These are phyloP conservation scores for Melospiza melodia DNA, from an alignment of 2,113 vertebrate species.

Conservation along the genomic window DNA sequence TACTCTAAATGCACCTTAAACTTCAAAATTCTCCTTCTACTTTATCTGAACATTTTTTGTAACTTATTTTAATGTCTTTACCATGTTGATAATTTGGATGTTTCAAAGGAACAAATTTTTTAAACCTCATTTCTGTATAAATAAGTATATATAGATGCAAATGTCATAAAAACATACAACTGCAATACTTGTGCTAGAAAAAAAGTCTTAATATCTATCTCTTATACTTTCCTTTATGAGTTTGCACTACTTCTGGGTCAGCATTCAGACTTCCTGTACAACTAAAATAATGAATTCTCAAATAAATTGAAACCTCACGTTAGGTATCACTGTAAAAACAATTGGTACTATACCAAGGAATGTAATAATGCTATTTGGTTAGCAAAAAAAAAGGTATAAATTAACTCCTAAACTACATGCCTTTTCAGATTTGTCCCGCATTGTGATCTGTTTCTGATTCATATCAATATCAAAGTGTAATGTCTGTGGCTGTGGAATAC, in stretches of 20 bases:
- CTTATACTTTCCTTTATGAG: neutral
- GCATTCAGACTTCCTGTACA: neutral
- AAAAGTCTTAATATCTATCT: neutral
- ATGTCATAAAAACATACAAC: neutral
- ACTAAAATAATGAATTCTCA: neutral
- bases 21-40: neutral
- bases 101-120: neutral
- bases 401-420: constrained; percentile 1
- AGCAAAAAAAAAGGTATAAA: constrained; percentile 5
- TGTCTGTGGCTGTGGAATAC: neutral
- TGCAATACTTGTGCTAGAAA: neutral
- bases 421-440: constrained; percentile 3
- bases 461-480: neutral
- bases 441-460: neutral
- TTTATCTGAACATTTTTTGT: neutral
- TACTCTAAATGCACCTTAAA: neutral
- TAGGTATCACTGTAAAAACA: neutral
- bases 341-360: neutral
- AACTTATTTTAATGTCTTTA: neutral
- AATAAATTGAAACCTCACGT: neutral
- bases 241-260: neutral
- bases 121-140: neutral
- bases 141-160: neutral
- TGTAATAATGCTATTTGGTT: neutral
- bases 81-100: fast-evolving